These are phyloP conservation scores for Ormyrus nitidulus DNA, from an alignment of 2,888 invertebrate species.

Conservation along the genomic window DNA sequence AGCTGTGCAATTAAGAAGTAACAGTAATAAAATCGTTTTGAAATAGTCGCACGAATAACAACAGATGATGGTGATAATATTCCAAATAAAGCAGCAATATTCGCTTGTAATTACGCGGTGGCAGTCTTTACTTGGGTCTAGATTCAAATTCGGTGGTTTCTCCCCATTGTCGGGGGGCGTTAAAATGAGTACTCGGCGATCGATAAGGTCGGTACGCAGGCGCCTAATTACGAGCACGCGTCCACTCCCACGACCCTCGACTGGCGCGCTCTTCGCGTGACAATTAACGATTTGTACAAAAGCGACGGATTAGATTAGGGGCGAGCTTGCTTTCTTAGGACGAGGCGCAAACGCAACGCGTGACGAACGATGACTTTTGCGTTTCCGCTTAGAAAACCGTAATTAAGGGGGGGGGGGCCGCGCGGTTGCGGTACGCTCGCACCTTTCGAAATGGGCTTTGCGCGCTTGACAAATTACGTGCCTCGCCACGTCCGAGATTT, in stretches of 20 bases:
- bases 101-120: too few relatives aligned
- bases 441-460: not conserved
- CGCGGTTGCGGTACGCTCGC: not conserved
- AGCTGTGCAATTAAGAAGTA: too few relatives aligned
- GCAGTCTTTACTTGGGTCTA: too few relatives aligned
- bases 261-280: constrained; percentile 67
- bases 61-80: too few relatives aligned
- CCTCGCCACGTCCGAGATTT: constrained; percentile 31
- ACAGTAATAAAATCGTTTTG: too few relatives aligned
- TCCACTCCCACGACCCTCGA: constrained; percentile 1
- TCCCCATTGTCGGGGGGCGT: too few relatives aligned
- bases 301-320: constrained; percentile 33
- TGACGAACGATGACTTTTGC: constrained; percentile 54
- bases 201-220: constrained; percentile 59
- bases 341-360: constrained; percentile 7
- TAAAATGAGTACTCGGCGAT: constrained; percentile 49
- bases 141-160: too few relatives aligned
- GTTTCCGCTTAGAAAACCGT: constrained; percentile 47
- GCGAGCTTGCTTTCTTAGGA: not conserved
- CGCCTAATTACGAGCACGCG: constrained; percentile 65
- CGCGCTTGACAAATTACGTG: constrained; percentile 49
- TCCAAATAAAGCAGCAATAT: too few relatives aligned
- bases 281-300: constrained; percentile 67
- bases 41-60: too few relatives aligned
- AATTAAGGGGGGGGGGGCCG: constrained; percentile 29